Evolutionary conservation across 2,888 invertebrate genomes (phyloP), one percentile per base, ranked within the genome.

Genomic region (Elmis aenea): DNA sequence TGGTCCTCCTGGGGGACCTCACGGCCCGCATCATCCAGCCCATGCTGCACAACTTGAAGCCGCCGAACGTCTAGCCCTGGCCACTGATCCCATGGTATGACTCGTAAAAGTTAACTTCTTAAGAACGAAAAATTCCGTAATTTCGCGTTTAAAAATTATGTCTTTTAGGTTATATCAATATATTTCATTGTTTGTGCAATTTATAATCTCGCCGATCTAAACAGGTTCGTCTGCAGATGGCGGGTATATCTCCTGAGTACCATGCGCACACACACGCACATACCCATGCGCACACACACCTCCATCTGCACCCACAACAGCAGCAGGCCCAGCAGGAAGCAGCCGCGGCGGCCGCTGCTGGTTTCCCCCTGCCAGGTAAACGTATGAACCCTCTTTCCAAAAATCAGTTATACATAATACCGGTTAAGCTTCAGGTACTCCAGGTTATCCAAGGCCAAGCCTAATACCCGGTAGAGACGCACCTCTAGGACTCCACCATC

Each of bases 211-310:
- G n/a, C n/a, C n/a, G n/a, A n/a, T n/a, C n/a, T n/a, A n/a, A n/a
- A n/a, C 55, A 68, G 67, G 67, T 80, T 50, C 85, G 92, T 55
- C 72, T 93, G 64, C 92, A 92, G 76, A 90, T 93, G 90, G 90
- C 90, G 55, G 89, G 90, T 64, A 83, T 86, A 58, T 83, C 79
- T 56, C 85, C 85, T 29, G 89, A 89, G 73, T 89, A 87, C 73
- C 91, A 91, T 71, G 88, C 89, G 61, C 91, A 92, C 73, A 88
- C 90, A 54, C 91, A 91, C 69, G 88, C 89, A 57, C 89, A 90
- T 72, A 87, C 88, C 52, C 89, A 89, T 69, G 86, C 91, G 62
- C 91, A 92, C 73, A 86, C 90, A 58, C 88, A 88, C 74, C 82
- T 86, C 54, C 88, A 88, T 72, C 77, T 87, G 54, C 86, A 87